phyloP scores from a whole-genome alignment of 2,113 vertebrate genomes.

The Catagonus wagneri region DNA sequence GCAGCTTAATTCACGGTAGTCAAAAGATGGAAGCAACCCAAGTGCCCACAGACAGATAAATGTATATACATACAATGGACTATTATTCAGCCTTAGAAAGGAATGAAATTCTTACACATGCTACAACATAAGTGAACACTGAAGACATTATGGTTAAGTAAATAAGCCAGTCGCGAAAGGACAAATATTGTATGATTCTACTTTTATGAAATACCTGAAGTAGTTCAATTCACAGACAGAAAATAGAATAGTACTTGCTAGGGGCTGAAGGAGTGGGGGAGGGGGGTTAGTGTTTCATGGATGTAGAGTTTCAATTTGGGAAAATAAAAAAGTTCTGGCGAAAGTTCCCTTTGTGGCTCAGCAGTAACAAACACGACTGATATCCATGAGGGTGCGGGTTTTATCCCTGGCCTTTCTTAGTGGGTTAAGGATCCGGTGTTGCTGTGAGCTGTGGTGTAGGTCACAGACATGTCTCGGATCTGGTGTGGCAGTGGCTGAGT shows the following conservation, averaged over 20 bases:
- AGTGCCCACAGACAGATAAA: neutral
- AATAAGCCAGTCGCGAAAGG: slow-evolving; percentile 13
- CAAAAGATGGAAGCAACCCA: neutral
- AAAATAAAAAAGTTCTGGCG: neutral
- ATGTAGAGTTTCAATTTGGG: neutral
- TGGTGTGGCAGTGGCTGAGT: too few species aligned
- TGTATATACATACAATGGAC: neutral
- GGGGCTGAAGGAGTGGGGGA: neutral
- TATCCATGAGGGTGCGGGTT: too few species aligned
- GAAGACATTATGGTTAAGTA: neutral
- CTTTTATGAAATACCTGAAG: neutral
- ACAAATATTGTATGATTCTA: neutral
- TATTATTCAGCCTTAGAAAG: neutral
- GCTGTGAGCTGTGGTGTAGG: too few species aligned
- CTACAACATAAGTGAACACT: neutral
- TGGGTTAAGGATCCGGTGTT: too few species aligned
- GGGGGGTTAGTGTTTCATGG: neutral
- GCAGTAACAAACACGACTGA: too few species aligned
- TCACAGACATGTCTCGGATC: too few species aligned
- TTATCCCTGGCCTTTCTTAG: too few species aligned
- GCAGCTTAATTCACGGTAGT: neutral
- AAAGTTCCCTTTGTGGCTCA: too few species aligned
- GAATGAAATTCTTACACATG: neutral
- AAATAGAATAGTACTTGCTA: neutral
- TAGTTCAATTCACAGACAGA: neutral